Evolutionary conservation across 1,140 invertebrate genomes (phyloP), one percentile per base, ranked within the genome.

Genomic region (Tachypleus tridentatus): DNA sequence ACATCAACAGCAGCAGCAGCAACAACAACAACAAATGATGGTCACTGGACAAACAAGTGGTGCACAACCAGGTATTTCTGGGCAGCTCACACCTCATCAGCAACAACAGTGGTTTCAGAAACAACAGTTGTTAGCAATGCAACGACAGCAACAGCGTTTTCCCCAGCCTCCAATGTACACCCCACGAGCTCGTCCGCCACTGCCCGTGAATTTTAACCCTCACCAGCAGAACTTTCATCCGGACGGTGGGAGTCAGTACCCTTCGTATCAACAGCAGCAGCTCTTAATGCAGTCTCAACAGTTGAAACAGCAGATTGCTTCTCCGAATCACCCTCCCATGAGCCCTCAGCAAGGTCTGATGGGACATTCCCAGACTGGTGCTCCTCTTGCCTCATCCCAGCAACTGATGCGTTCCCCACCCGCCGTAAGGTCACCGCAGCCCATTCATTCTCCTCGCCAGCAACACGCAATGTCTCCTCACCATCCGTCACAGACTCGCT

Each of bases 401-500:
- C 84, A 87, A 70, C 76, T 88, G 70, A 86, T 88, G 80, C 29
- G 29, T 29, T 29, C 29, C 29, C 29, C 29, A 29, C 29, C 29
- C 29, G 58, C 66, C 29, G 63, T 67, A 50, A 62, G 86, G 63
- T 87, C 85, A 68, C 86, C 87, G 7, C 85, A 88, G 75, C 70
- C 71, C 9, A 70, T 84, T 7, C 85, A 84, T 3, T 87, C 86
- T 50, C 86, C 87, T 29, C 81, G 86, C 60, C 86, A 84, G 49
- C 69, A 69, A 70, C 84, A 86, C 48, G 84, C 84, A 60, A 84
- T 86, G 62, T 87, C 86, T 60, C 86, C 86, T 5, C 69, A 69
- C 57, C 29, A 29, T 29, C 29, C 29, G 2, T 29, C 29, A 29
- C 29, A 29, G 29, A 29, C 29, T 29, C 73, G 73, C 62, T 74